These are phyloP conservation scores for Chalcis sispes DNA, from an alignment of 2,888 invertebrate genomes.

Conservation along the genomic window DNA sequence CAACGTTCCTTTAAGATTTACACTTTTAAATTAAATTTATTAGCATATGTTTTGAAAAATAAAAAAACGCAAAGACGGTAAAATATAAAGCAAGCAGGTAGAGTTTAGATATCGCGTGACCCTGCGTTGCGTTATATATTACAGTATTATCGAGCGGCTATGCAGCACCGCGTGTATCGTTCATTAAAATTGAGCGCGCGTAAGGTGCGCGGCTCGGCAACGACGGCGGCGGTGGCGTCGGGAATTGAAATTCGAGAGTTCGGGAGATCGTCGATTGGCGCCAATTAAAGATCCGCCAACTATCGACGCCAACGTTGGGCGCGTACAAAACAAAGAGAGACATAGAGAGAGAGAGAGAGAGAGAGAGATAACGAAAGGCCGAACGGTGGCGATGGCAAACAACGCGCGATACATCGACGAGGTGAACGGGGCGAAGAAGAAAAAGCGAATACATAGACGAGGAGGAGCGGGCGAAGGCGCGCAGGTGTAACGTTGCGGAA, in stretches of 20 bases:
- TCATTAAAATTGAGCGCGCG: constrained; percentile 45
- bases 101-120: constrained; percentile 58
- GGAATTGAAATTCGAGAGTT: constrained; percentile 48
- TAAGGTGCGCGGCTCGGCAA: too few relatives aligned
- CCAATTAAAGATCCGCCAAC: constrained; percentile 63
- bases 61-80: not conserved
- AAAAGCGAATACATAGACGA: constrained; percentile 43
- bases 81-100: constrained; percentile 13
- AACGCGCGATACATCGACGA: not conserved
- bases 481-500: constrained; percentile 72
- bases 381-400: not conserved
- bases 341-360: not conserved
- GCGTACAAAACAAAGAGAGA: too few relatives aligned
- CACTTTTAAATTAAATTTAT: not conserved
- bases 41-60: constrained; percentile 14
- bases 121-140: constrained; percentile 19
- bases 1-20: not conserved
- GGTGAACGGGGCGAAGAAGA: too few relatives aligned
- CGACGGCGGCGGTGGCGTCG: too few relatives aligned
- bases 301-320: constrained; percentile 56
- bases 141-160: constrained; percentile 36
- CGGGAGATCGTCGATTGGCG: constrained; percentile 49
- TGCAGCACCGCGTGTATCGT: constrained; percentile 18
- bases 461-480: constrained; percentile 46
- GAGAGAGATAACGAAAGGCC: too few relatives aligned